Evolutionary conservation across 2,797 vertebrate genomes (phyloP), one percentile per base, ranked within the genome.

Genomic region (Chaetophractus vellerosus): DNA sequence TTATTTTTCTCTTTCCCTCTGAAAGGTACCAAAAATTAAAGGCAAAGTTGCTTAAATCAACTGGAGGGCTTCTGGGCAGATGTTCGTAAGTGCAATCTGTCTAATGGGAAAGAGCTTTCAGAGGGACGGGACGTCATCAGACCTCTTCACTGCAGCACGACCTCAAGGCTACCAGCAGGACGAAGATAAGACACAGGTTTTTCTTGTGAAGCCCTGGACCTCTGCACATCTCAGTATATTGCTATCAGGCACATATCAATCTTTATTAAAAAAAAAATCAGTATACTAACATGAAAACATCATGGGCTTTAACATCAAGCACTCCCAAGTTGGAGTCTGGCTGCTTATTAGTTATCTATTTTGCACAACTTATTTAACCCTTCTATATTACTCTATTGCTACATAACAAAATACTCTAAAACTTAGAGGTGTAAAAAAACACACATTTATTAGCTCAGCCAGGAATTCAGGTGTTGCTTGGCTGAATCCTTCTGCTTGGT

Each of bases 1-100:
- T 93, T 90, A 87, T 97, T 97, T 55, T 50, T 97, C 93, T 89
- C 41, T 93, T 95, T 81, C 85, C 57, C 75, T 64, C 76, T 5
- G 83, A 96, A 88, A 96, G 75, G 33, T 3, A n/a, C 41, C 28
- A 96, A 95, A 71, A 96, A 24, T 69, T 63, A 88, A 72, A 86
- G 71, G 88, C 80, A 80, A 9, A 96, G 82, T 28, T 24, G 38
- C 31, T 75, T 81, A 59, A 31, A 36, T 57, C 69, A 50, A 85
- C 57, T 36, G 80, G 84, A 95, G 93, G 57, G 52, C 59, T 76
- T 89, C 95, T 95, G 92, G 78, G 50, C 66, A 76, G 0, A 0
- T 4, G 68, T 84, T 96, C 59, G 36, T 75, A 84, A 66, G 61
- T 52, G n/a, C 23, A 55, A 63, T 96, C 91, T 82, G 41, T 93